Percentiles rank a stretch among this genome's conserved stretches.
Evolutionary conservation across 1,140 invertebrate genomes (phyloP).

Genomic region (Neuroterus valhalla): DNA sequence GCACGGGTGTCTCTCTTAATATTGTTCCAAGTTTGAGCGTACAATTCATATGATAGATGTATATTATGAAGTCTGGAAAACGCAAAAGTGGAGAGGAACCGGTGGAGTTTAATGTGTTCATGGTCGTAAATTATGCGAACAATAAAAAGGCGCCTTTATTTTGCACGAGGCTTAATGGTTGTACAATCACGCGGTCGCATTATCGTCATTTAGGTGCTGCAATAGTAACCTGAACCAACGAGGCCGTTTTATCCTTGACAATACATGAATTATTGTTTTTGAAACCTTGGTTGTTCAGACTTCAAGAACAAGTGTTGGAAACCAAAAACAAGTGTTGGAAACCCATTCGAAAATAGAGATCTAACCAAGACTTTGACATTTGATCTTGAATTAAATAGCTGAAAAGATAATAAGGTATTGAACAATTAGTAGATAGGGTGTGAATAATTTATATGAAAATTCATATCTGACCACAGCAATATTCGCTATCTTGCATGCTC

Average conservation of each 20-base stretch:
- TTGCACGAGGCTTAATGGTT: constrained; percentile 39
- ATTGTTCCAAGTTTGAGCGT: constrained; percentile 12
- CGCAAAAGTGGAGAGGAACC: constrained; percentile 3
- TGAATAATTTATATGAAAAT: neutral
- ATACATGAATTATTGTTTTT: no score
- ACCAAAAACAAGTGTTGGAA: no score
- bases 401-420: no score
- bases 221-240: neutral
- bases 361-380: no score
- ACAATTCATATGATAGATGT: neutral
- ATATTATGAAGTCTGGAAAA: neutral
- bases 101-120: constrained; percentile 2
- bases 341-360: no score
- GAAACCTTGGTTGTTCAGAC: no score
- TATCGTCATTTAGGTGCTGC: constrained; percentile 11
- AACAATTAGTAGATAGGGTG: no score
- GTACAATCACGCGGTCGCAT: constrained; percentile 29
- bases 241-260: no score
- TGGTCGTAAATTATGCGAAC: neutral
- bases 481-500: neutral
- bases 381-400: no score
- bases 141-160: constrained; percentile 31
- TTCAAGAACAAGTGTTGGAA: no score
- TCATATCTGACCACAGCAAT: neutral
- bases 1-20: constrained; percentile 7